Evolutionary conservation across 2,113 vertebrate species (phyloP).

Genomic region (Anthoscopus minutus): DNA sequence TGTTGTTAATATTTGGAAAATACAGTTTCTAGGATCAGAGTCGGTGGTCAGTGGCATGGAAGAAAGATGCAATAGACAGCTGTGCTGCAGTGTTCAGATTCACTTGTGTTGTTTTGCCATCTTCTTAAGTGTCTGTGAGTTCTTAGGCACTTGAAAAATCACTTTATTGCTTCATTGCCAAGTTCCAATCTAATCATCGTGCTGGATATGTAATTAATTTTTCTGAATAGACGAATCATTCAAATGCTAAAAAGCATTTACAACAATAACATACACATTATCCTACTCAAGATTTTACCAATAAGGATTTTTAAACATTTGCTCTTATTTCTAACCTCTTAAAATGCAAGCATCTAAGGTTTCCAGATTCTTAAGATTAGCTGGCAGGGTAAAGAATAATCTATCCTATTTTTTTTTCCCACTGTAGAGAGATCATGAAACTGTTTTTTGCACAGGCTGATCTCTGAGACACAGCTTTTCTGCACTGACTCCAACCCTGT

Average conservation of each 20-base stretch:
- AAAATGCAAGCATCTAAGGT: neutral
- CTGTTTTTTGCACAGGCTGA: neutral
- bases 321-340: neutral
- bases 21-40: neutral
- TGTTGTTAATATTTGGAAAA: neutral
- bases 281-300: neutral
- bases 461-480: neutral
- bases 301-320: conserved; percentile 12
- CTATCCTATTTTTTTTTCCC: neutral
- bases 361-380: conserved; percentile 35
- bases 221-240: neutral
- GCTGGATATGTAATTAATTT: neutral
- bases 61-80: neutral
- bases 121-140: neutral
- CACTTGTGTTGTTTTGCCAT: neutral
- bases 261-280: neutral
- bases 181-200: neutral
- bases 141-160: neutral
- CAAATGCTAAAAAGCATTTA: neutral
- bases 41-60: neutral
- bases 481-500: neutral
- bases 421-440: neutral
- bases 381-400: neutral
- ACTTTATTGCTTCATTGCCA: neutral
- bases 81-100: neutral